Base-by-base conservation (phyloP, 1,140 invertebrate species). In the Drosophila parabipectinata region DNA sequence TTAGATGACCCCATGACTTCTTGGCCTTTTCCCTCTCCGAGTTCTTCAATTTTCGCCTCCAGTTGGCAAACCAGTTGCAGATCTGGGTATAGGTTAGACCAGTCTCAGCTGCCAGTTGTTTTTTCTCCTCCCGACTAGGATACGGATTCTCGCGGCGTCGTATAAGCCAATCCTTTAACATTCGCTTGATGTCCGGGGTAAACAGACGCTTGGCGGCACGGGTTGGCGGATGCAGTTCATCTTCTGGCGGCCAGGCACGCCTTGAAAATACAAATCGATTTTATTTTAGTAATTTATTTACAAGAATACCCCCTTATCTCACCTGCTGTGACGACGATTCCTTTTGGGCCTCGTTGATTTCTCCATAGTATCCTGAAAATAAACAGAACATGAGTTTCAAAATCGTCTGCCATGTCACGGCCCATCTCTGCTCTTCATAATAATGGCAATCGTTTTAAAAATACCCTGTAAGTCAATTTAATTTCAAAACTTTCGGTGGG, bases 21-120 rank as follows among this genome's bases (percentile, higher is more conserved):
- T 94, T 93, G 52, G 94, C 93, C 26, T 93, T 92, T 75, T 95
- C 94, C 37, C 92, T 93, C 57, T 95, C 94, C 2, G 95, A 94
- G 74, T 95, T 95, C 91, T 95, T 95, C 32, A 96, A 84, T 89
- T 95, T 95, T 75, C 95, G 91, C 37, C 95, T 93, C 95, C 95
- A 95, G 72, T 96, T 96, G 15, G 95, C 95, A 87, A 96, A 96
- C 95, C 95, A 96, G 85, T 96, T 96, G 77, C 95, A 96, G 44
- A 96, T 95, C 94, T 95, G 95, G 77, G 95, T 95, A 72, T 95
- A 95, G 9, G 95, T 95, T 21, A 95, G 91, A 28, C 95, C 95
- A 7, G 95, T 95, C 92, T 95, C 94, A 5, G 93, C 87, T 0
- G 95, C 94, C 47, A 96, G 80, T 30, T 93, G 92, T 91, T 95